phyloP scores from a whole-genome alignment of 2,797 vertebrate genomes.

The Melanotaenia nigrans region DNA sequence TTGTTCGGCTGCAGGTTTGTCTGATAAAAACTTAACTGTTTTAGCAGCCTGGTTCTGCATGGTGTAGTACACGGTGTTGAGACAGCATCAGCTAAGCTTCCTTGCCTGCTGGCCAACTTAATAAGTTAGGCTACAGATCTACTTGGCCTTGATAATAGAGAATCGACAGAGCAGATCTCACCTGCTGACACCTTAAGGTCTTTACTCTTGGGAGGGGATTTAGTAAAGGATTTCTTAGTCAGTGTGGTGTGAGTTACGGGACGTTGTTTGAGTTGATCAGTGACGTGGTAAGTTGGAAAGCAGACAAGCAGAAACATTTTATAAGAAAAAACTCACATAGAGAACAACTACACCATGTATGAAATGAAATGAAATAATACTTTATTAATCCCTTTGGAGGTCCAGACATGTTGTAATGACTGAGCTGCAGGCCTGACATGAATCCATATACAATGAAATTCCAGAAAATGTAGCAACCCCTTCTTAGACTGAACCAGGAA shows the following conservation, averaged over 20 bases:
- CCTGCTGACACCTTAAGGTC: slow-evolving; percentile 60
- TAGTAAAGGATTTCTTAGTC: slow-evolving; percentile 58
- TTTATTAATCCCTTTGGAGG: neutral
- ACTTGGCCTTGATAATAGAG: slow-evolving; percentile 51
- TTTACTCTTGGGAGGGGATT: slow-evolving; percentile 51
- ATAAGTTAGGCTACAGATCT: slow-evolving; percentile 56
- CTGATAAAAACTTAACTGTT: slow-evolving; percentile 56
- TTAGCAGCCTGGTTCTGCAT: slow-evolving; percentile 39
- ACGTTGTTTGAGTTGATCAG: slow-evolving; percentile 44
- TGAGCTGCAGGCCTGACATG: slow-evolving; percentile 6
- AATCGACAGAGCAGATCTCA: slow-evolving; percentile 59
- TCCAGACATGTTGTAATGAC: neutral
- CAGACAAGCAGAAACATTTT: neutral
- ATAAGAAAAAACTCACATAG: neutral
- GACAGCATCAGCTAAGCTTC: slow-evolving; percentile 47
- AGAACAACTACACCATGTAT: neutral
- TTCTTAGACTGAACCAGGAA: slow-evolving; percentile 41
- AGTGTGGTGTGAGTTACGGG: slow-evolving; percentile 53
- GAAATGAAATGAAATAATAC: no score
- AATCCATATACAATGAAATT: slow-evolving; percentile 36
- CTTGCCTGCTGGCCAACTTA: slow-evolving; percentile 50
- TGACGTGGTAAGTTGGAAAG: slow-evolving; percentile 13
- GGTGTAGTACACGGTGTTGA: slow-evolving; percentile 38
- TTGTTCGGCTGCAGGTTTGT: slow-evolving; percentile 49
- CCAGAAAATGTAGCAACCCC: slow-evolving; percentile 28